Conservation (phyloP, 2,888 invertebrate species). For the Cheilosia vernalis region DNA sequence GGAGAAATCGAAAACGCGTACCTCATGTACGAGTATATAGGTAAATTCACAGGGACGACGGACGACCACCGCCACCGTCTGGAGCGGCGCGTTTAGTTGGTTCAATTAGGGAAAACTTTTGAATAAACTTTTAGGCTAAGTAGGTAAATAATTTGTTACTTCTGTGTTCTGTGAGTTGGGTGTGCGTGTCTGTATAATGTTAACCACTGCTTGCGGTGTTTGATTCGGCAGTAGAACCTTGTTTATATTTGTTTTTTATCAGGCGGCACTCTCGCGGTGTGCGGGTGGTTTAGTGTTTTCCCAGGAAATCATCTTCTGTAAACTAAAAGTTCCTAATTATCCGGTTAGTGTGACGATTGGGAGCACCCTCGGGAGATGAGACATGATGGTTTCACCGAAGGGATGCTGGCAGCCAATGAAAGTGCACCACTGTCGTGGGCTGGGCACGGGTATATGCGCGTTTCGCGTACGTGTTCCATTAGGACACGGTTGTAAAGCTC, state of each 20-base stretch:
- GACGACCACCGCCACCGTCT: conserved; percentile 35
- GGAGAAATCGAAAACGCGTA: conserved; percentile 59
- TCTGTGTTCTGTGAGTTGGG: neutral
- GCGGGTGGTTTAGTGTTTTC: neutral
- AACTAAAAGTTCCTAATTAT: conserved; percentile 51
- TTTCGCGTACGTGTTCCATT: conserved; percentile 52
- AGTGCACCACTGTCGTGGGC: conserved; percentile 18
- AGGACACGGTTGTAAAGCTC: conserved; percentile 28
- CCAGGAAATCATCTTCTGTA: conserved; percentile 32
- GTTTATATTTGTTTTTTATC: conserved; percentile 23
- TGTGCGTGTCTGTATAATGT: neutral
- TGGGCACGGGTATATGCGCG: conserved; percentile 24
- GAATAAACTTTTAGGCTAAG: conserved; percentile 69
- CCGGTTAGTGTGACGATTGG: neutral
- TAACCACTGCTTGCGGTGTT: conserved; percentile 19
- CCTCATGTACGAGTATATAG: neutral
- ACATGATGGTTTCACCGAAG: conserved; percentile 25
- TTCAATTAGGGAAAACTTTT: conserved; percentile 70
- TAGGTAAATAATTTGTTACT: conserved; percentile 68
- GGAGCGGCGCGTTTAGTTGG: conserved; percentile 54
- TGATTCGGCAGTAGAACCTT: conserved; percentile 27
- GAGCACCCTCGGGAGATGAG: neutral
- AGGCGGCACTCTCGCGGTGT: conserved; percentile 5
- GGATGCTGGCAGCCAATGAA: conserved; percentile 20
- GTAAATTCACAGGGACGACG: conserved; percentile 26